A percentile compares a stretch with the other conserved stretches of the same genome.
phyloP scores from a whole-genome alignment of 2,113 vertebrate species.

The Peromyscus maniculatus region DNA sequence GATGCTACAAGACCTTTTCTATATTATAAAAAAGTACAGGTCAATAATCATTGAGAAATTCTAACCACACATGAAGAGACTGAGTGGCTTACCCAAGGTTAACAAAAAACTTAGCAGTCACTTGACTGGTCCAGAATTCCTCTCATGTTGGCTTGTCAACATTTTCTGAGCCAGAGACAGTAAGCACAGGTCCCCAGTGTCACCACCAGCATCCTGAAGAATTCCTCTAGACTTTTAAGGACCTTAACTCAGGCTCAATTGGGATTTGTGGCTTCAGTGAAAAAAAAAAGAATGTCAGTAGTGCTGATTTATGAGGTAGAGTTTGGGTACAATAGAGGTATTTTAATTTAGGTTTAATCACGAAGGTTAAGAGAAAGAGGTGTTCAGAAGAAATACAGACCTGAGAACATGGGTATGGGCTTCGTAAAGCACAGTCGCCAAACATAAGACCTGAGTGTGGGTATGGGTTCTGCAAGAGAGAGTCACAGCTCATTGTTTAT shows the following conservation, averaged over 20 bases:
- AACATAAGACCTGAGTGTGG: background rate
- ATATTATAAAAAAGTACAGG: background rate
- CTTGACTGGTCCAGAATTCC: background rate
- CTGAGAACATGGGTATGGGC: background rate
- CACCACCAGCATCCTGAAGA: background rate
- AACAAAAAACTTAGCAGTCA: background rate
- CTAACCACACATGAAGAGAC: background rate
- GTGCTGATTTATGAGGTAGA: background rate
- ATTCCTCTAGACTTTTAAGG: background rate
- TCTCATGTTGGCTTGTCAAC: background rate
- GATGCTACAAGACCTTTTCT: background rate
- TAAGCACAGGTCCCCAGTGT: background rate
- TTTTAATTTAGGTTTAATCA: background rate
- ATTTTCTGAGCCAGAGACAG: background rate
- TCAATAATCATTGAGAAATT: constrained; percentile 5
- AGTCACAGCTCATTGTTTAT: background rate
- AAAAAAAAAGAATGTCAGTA: background rate
- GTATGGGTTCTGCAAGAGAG: background rate
- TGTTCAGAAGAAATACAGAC: background rate
- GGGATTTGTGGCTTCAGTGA: background rate
- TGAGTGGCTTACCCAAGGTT: background rate
- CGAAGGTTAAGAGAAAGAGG: background rate
- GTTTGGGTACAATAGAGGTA: background rate
- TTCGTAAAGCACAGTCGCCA: background rate
- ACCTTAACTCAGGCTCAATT: background rate